These are phyloP conservation scores for Phyllostomus hastatus DNA, from an alignment of 2,113 vertebrate species.

Conservation along the genomic window DNA sequence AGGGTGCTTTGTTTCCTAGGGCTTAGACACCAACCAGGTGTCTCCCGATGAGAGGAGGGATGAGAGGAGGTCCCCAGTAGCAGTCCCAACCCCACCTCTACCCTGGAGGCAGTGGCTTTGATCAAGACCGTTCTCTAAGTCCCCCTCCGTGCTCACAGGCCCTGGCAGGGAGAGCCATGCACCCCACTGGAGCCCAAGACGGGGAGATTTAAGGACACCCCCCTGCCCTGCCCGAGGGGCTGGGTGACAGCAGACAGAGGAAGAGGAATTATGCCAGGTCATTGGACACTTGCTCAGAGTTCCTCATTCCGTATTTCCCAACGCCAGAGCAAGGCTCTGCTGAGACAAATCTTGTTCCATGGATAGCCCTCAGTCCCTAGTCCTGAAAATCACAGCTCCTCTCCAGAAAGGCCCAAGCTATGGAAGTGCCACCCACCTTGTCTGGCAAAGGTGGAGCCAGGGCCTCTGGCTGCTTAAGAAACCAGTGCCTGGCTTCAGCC, in stretches of 20 bases:
- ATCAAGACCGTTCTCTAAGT: background rate
- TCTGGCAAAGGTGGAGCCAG: background rate
- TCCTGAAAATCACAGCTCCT: background rate
- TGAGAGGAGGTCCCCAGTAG: background rate
- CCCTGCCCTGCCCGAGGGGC: background rate
- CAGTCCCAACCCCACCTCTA: background rate
- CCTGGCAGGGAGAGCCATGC: background rate
- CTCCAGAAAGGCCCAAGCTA: background rate
- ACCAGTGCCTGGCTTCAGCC: background rate
- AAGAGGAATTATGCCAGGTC: background rate
- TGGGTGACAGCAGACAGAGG: background rate
- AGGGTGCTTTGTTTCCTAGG: background rate
- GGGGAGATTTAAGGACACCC: background rate
- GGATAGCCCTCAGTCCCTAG: background rate
- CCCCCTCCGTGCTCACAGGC: background rate
- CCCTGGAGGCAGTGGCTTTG: background rate
- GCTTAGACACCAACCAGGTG: constrained; percentile 43
- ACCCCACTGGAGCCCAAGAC: background rate
- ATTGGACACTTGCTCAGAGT: background rate
- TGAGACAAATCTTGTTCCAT: background rate
- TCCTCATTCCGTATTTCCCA: background rate
- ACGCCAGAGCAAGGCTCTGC: background rate
- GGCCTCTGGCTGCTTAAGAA: background rate
- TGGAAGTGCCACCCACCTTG: background rate
- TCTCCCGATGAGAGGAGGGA: background rate